These are phyloP conservation scores for Asobara japonica DNA, from an alignment of 1,140 invertebrate species.

Conservation along the genomic window DNA sequence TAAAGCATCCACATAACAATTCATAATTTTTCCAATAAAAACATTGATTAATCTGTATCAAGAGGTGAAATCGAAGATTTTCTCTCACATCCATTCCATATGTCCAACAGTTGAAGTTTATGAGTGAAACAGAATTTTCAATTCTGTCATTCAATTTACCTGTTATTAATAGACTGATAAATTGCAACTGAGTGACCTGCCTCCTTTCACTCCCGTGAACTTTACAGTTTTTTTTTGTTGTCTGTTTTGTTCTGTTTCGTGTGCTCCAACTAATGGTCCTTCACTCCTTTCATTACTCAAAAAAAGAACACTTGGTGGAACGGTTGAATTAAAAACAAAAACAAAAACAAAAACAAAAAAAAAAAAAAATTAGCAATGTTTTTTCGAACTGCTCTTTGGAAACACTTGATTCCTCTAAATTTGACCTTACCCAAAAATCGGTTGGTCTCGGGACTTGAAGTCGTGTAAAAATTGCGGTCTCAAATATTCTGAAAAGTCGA, in stretches of 20 bases:
- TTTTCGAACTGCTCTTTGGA: too few species aligned
- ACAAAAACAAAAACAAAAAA: slow-evolving; percentile 18
- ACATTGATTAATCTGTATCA: background rate
- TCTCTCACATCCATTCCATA: background rate
- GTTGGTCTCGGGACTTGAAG: too few species aligned
- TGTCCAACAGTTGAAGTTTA: background rate
- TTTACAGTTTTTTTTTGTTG: background rate
- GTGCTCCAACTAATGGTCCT: slow-evolving; percentile 39
- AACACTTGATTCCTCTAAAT: too few species aligned
- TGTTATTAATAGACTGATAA: background rate
- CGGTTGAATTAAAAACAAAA: background rate
- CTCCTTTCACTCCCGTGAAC: slow-evolving; percentile 30
- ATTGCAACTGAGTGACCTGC: background rate
- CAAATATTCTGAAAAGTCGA: too few species aligned
- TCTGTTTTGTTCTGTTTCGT: background rate
- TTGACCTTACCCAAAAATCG: too few species aligned
- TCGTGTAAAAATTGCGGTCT: too few species aligned
- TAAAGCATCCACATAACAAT: background rate
- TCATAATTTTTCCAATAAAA: background rate
- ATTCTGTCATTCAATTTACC: background rate
- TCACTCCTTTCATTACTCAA: too few species aligned
- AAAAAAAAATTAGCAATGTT: too few species aligned
- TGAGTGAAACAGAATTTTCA: background rate
- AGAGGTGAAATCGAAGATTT: background rate
- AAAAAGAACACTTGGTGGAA: too few species aligned